Conservation (phyloP, 2,113 vertebrate genomes). For the Mesembrinibis cayennensis region DNA sequence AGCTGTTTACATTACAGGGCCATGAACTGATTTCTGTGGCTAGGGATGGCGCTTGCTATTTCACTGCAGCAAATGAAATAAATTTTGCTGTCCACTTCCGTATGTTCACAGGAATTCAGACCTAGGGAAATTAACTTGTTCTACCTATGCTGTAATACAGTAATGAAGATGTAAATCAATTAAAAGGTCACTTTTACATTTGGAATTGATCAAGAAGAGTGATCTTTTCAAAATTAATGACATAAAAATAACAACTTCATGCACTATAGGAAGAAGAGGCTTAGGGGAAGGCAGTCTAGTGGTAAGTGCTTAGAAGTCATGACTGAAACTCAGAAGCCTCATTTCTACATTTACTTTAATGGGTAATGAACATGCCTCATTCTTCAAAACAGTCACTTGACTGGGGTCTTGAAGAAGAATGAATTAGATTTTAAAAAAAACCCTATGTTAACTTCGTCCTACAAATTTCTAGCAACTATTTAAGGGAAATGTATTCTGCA, state of each 20-base stretch:
- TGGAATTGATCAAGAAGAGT: neutral
- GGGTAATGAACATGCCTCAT: neutral
- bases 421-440: fast-evolving
- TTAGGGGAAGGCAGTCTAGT: neutral
- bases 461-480: neutral
- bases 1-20: conserved; percentile 24
- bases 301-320: neutral
- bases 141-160: neutral
- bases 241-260: neutral
- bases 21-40: conserved; percentile 11
- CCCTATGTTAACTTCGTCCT: neutral
- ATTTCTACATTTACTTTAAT: neutral
- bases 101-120: neutral
- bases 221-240: neutral
- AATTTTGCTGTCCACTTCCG: neutral
- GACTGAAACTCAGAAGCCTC: neutral
- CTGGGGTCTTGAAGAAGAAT: neutral
- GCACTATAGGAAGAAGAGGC: neutral
- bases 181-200: neutral
- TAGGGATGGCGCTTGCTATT: neutral
- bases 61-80: neutral
- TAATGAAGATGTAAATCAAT: neutral
- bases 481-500: neutral
- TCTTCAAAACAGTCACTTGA: neutral
- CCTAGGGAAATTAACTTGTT: neutral